phyloP scores from a whole-genome alignment of 1,140 invertebrate species.

The Eurosta solidaginis region DNA sequence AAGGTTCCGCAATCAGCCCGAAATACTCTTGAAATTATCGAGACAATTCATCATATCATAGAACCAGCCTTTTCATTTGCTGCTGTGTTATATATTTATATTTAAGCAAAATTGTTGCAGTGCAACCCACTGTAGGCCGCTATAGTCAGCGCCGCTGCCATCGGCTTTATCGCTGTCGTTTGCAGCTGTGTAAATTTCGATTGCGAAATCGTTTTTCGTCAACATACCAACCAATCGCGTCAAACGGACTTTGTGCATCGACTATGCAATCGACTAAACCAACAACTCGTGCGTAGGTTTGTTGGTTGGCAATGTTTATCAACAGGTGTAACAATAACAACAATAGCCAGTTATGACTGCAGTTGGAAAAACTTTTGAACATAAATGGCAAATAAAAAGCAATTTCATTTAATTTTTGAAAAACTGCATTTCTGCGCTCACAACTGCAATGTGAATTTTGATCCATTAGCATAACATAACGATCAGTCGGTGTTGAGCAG shows the following conservation, averaged over 20 bases:
- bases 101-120: too few relatives aligned
- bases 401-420: not conserved
- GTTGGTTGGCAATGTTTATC: not conserved
- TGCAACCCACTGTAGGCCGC: too few relatives aligned
- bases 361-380: not conserved
- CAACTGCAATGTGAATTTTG: not conserved
- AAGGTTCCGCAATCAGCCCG: too few relatives aligned
- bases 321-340: too few relatives aligned
- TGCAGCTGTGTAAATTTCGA: slow-evolving; percentile 3
- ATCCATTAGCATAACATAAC: not conserved
- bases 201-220: slow-evolving; percentile 1
- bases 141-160: too few relatives aligned
- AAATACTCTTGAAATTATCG: too few relatives aligned
- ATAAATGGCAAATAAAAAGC: slow-evolving; percentile 6
- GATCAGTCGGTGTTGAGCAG: not conserved
- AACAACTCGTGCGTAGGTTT: not conserved
- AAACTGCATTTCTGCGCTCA: not conserved
- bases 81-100: too few relatives aligned
- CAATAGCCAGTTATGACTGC: not conserved
- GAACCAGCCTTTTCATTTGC: too few relatives aligned
- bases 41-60: too few relatives aligned
- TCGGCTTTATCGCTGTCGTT: not conserved
- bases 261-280: not conserved
- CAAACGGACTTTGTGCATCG: not conserved
- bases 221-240: not conserved